A percentile compares a stretch with the other conserved stretches of the same genome.
Evolutionary conservation across 1,140 invertebrate species (phyloP).

Genomic region (Drosophila rufa): DNA sequence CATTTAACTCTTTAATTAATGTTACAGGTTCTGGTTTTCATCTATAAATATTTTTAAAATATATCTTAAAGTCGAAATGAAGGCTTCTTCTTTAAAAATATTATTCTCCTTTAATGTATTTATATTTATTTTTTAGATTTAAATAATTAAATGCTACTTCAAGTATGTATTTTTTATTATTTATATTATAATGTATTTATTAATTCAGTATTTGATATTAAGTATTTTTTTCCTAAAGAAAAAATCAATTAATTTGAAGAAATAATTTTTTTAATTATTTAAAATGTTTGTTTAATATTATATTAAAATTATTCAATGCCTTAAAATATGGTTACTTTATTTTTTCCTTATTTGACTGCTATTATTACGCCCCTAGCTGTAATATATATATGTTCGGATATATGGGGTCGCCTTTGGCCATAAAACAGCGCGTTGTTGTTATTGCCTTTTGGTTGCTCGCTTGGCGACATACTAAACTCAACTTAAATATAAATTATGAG

Average conservation of each 20-base stretch:
- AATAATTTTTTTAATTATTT: too few species aligned
- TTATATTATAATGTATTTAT: too few species aligned
- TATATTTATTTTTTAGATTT: background rate
- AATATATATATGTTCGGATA: slow-evolving; percentile 16
- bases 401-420: slow-evolving; percentile 14
- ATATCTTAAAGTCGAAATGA: background rate
- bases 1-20: too few species aligned
- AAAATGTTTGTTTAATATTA: too few species aligned
- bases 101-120: too few species aligned
- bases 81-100: background rate
- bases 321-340: too few species aligned
- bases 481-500: slow-evolving; percentile 84
- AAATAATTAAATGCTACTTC: background rate
- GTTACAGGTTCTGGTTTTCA: too few species aligned
- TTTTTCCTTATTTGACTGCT: background rate
- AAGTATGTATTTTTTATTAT: background rate
- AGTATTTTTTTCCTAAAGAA: too few species aligned
- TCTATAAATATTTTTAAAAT: background rate
- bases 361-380: background rate
- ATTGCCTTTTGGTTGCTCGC: slow-evolving; percentile 45
- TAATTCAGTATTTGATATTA: too few species aligned
- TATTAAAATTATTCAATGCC: too few species aligned
- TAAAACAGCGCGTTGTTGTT: slow-evolving; percentile 42
- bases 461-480: slow-evolving; percentile 79
- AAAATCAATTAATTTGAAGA: too few species aligned